phyloP scores from a whole-genome alignment of 2,113 vertebrate species.

The Balaeniceps rex region DNA sequence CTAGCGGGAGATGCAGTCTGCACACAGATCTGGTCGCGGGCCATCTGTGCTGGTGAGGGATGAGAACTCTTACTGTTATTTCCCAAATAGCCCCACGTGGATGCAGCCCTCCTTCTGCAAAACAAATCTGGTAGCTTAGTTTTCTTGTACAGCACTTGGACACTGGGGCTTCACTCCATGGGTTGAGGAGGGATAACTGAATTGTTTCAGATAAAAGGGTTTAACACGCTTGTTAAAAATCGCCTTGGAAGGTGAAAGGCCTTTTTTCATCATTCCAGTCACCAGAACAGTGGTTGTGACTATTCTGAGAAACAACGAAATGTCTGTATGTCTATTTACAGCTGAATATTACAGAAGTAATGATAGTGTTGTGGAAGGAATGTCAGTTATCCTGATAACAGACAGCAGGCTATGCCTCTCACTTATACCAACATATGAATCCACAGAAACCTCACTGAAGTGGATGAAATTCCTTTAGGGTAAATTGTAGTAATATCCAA shows the following conservation, averaged over 20 bases:
- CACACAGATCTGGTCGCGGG: not conserved
- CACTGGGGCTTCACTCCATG: not conserved
- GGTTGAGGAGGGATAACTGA: not conserved
- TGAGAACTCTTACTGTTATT: not conserved
- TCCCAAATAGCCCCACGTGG: not conserved
- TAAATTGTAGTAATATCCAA: not conserved
- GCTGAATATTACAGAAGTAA: conserved; percentile 42
- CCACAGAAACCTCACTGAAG: conserved; percentile 27
- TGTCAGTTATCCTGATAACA: conserved; percentile 53
- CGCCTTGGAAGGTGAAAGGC: not conserved
- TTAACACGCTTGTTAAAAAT: not conserved
- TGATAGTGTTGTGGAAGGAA: conserved; percentile 49
- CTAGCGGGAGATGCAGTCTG: not conserved
- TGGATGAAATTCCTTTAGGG: not conserved
- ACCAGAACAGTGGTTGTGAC: not conserved
- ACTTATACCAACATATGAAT: not conserved
- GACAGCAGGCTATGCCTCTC: conserved; percentile 11
- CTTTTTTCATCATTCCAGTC: not conserved
- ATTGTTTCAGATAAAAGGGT: conserved; percentile 4
- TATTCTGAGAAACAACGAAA: conserved; percentile 21
- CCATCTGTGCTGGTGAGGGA: conserved; percentile 36
- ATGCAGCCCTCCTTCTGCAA: not conserved
- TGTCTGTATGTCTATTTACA: conserved; percentile 48
- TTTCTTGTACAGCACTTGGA: not conserved
- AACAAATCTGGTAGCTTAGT: not conserved